Evolutionary conservation across 2,797 vertebrate genomes (phyloP).

Genomic region (Onychomys arenicola): DNA sequence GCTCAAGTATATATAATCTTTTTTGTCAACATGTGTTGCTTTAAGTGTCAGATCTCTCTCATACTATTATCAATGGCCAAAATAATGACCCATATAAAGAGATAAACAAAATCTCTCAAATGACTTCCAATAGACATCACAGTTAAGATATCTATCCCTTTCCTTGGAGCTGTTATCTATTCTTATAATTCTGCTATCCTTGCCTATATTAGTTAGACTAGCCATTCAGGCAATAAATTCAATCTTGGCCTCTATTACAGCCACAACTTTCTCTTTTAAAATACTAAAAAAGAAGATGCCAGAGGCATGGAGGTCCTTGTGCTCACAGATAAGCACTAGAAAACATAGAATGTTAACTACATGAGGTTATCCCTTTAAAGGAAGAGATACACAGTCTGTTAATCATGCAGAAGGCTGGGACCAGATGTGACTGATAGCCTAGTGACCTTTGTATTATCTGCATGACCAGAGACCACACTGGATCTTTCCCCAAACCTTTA

Average conservation of each 20-base stretch:
- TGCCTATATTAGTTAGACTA: not conserved
- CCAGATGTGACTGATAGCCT: not conserved
- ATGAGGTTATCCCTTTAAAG: not conserved
- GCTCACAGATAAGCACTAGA: not conserved
- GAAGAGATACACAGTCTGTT: not conserved
- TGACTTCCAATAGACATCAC: not conserved
- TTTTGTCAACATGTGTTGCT: not conserved
- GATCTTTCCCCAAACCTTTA: not conserved
- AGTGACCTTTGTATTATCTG: not conserved
- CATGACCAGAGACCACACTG: not conserved
- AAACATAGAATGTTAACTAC: not conserved
- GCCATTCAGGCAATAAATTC: not conserved
- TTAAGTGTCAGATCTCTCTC: not conserved
- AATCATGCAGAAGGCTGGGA: not conserved
- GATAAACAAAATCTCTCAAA: not conserved
- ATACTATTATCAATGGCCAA: not conserved
- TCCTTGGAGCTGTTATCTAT: not conserved
- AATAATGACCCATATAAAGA: not conserved
- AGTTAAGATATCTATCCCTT: not conserved
- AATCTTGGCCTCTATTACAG: not conserved
- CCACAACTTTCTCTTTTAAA: not conserved
- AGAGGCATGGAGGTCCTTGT: not conserved
- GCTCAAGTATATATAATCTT: not conserved
- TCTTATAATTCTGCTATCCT: not conserved
- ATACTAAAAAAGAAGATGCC: not conserved